Evolutionary conservation across 1,140 invertebrate genomes (phyloP).

Genomic region (Argopecten irradians): DNA sequence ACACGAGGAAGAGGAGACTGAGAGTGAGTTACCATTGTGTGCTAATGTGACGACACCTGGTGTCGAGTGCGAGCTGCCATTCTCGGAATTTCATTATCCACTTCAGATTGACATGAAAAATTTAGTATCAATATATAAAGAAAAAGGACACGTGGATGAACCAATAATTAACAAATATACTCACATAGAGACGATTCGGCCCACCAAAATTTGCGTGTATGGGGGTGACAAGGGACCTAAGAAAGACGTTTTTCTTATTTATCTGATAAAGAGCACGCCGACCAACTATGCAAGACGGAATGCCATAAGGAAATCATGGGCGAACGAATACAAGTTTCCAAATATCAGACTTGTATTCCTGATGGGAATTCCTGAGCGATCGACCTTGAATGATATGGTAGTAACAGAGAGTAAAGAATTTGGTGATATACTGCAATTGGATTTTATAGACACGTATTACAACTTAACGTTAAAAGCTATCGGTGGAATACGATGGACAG

Average conservation of each 20-base stretch:
- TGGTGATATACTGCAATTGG: slow-evolving; percentile 86
- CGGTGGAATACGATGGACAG: slow-evolving; percentile 88
- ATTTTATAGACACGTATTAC: slow-evolving; percentile 86
- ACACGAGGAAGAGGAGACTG: background rate
- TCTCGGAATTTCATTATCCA: background rate
- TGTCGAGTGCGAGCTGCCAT: background rate
- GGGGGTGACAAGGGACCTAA: background rate
- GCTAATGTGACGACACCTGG: background rate
- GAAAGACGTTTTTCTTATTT: background rate
- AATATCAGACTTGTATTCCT: background rate
- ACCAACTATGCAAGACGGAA: background rate
- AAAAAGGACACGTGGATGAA: background rate
- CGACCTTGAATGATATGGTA: background rate
- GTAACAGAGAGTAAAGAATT: slow-evolving; percentile 80
- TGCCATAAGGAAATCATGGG: background rate
- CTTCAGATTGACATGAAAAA: background rate
- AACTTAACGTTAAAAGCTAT: slow-evolving; percentile 92
- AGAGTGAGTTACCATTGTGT: background rate
- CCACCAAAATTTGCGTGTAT: background rate
- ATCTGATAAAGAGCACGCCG: slow-evolving; percentile 5
- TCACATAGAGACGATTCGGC: background rate
- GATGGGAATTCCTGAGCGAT: background rate
- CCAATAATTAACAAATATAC: background rate
- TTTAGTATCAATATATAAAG: background rate
- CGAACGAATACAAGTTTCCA: background rate